phyloP scores from a whole-genome alignment of 2,113 vertebrate genomes.

The Python bivittatus region DNA sequence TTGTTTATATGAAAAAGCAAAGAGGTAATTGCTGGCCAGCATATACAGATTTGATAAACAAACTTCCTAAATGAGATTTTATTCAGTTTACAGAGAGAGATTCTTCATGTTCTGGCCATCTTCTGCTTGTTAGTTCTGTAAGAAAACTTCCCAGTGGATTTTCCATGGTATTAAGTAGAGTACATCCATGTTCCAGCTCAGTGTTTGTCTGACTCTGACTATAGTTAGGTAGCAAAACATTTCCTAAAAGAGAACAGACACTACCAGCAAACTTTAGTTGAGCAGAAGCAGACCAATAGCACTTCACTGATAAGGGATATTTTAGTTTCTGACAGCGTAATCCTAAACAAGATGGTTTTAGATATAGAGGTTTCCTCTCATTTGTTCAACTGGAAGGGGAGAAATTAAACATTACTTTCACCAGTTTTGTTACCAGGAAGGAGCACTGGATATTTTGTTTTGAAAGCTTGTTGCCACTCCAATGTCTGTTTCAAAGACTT shows the following conservation, averaged over 20 bases:
- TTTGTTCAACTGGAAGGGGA: not conserved
- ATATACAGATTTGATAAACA: rapidly evolving
- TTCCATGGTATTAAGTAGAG: not conserved
- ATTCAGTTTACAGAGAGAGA: not conserved
- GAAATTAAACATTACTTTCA: not conserved
- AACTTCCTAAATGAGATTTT: not conserved
- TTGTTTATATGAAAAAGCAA: not conserved
- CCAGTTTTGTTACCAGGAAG: not conserved
- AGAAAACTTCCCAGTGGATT: not conserved
- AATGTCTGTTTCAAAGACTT: not conserved
- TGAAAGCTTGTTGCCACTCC: not conserved
- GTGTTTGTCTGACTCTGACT: not conserved
- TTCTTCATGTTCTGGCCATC: not conserved
- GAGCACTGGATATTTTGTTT: not conserved
- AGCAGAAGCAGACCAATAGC: not conserved
- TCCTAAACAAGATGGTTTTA: not conserved
- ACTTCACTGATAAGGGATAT: not conserved
- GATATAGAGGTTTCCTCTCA: not conserved
- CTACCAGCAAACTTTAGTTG: not conserved
- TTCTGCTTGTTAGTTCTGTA: not conserved
- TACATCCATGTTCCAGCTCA: not conserved
- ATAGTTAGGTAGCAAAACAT: rapidly evolving
- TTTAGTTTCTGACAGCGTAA: not conserved
- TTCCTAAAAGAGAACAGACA: not conserved
- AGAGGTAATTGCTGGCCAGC: not conserved